phyloP scores from a whole-genome alignment of 2,888 invertebrate species.

The Pammene aurita region DNA sequence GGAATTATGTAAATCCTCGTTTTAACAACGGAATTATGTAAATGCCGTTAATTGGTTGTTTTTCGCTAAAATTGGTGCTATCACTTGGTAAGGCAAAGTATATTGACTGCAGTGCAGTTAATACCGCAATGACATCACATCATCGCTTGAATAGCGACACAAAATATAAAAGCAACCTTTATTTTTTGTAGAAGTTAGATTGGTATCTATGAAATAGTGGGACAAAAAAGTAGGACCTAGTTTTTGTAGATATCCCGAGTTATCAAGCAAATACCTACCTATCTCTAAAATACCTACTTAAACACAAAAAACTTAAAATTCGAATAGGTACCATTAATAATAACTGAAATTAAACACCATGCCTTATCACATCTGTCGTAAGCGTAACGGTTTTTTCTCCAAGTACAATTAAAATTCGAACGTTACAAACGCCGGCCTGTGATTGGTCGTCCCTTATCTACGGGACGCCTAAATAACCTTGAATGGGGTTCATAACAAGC shows the following conservation, averaged over 20 bases:
- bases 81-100: background rate
- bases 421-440: conserved; percentile 61
- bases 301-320: too few species aligned
- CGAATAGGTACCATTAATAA: background rate
- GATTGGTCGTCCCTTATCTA: conserved; percentile 77
- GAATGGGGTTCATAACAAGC: conserved; percentile 60
- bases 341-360: conserved; percentile 29
- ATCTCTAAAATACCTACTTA: too few species aligned
- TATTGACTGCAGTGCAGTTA: background rate
- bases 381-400: conserved; percentile 44
- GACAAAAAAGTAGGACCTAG: background rate
- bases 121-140: background rate
- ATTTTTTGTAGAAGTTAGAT: too few species aligned
- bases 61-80: conserved; percentile 20
- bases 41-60: conserved; percentile 31
- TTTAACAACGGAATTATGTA: conserved; percentile 27
- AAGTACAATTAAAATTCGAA: conserved; percentile 56
- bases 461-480: conserved; percentile 67
- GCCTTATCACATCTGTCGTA: conserved; percentile 43
- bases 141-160: background rate
- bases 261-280: too few species aligned
- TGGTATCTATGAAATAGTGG: background rate
- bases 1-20: too few species aligned
- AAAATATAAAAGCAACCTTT: background rate
- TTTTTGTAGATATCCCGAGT: background rate